A percentile compares a stretch with the other conserved stretches of the same genome.
phyloP scores from a whole-genome alignment of 92 coral and sea anemone species.

The Phenganax subtilis region DNA sequence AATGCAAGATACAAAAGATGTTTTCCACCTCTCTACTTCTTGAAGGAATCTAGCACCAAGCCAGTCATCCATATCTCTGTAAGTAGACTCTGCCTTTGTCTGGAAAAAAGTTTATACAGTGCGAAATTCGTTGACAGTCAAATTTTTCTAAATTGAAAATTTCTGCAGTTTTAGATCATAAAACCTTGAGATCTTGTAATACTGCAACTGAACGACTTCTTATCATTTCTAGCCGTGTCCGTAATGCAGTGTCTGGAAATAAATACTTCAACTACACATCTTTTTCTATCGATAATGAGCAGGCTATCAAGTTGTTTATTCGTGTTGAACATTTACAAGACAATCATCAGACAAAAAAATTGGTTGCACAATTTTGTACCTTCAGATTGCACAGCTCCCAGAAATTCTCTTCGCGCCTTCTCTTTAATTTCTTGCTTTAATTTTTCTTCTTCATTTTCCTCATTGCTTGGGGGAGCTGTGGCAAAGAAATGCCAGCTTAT shows the following conservation, averaged over 20 bases:
- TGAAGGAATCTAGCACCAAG: conserved; percentile 83
- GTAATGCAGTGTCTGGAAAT: conserved; percentile 65
- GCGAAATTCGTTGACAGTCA: background rate
- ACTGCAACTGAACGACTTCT: conserved; percentile 76
- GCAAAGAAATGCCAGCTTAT: background rate
- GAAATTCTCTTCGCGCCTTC: conserved; percentile 76
- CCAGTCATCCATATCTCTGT: conserved; percentile 96
- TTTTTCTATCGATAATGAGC: no score
- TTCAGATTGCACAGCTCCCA: conserved; percentile 82
- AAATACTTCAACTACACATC: background rate
- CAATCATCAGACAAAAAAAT: no score
- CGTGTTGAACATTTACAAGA: no score
- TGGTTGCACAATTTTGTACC: conserved; percentile 36
- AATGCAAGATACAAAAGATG: background rate
- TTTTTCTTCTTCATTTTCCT: conserved; percentile 80
- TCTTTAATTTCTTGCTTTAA: conserved; percentile 67
- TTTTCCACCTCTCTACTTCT: conserved; percentile 75
- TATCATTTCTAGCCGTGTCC: conserved; percentile 81
- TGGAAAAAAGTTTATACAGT: conserved; percentile 19
- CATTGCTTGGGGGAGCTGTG: conserved; percentile 47
- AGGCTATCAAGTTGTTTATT: no score
- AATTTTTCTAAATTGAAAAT: background rate
- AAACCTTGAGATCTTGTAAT: conserved; percentile 86
- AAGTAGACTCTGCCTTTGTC: conserved; percentile 74
- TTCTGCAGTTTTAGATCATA: background rate